These are phyloP conservation scores for Ennomos erosarius DNA, from an alignment of 2,888 invertebrate genomes.

Conservation along the genomic window DNA sequence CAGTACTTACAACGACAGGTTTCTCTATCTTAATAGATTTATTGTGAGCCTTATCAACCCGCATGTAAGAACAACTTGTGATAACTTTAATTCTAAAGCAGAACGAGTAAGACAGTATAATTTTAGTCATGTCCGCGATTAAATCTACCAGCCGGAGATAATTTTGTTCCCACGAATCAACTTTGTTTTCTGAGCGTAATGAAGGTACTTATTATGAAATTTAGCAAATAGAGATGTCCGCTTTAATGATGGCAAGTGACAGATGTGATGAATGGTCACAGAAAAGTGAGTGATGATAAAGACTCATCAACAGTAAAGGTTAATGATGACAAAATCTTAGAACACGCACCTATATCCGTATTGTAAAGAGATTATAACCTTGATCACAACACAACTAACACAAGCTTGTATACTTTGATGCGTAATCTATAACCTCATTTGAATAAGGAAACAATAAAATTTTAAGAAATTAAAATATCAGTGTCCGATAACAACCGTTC, in stretches of 20 bases:
- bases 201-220: slow-evolving; percentile 33
- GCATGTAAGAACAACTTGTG: slow-evolving; percentile 14
- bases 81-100: slow-evolving; percentile 16
- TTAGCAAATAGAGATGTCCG: slow-evolving; percentile 32
- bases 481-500: not conserved
- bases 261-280: slow-evolving; percentile 44
- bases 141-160: slow-evolving; percentile 31
- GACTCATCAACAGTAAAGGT: slow-evolving; percentile 52
- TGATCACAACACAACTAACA: slow-evolving; percentile 5
- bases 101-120: slow-evolving; percentile 16
- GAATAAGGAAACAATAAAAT: slow-evolving; percentile 15
- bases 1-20: slow-evolving; percentile 19
- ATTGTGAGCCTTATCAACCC: slow-evolving; percentile 16
- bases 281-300: slow-evolving; percentile 28
- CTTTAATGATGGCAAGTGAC: slow-evolving; percentile 34
- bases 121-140: slow-evolving; percentile 37
- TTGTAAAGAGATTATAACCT: slow-evolving; percentile 10
- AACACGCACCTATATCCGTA: not conserved
- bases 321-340: slow-evolving; percentile 33
- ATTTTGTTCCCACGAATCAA: slow-evolving; percentile 39
- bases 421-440: too few species aligned
- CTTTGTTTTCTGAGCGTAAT: slow-evolving; percentile 24
- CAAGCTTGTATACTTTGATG: not conserved
- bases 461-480: slow-evolving; percentile 12
- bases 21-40: slow-evolving; percentile 30